Evolutionary conservation across 2,888 invertebrate species (phyloP), one percentile per base, ranked within the genome.

Genomic region (Polylopha cassiicola): DNA sequence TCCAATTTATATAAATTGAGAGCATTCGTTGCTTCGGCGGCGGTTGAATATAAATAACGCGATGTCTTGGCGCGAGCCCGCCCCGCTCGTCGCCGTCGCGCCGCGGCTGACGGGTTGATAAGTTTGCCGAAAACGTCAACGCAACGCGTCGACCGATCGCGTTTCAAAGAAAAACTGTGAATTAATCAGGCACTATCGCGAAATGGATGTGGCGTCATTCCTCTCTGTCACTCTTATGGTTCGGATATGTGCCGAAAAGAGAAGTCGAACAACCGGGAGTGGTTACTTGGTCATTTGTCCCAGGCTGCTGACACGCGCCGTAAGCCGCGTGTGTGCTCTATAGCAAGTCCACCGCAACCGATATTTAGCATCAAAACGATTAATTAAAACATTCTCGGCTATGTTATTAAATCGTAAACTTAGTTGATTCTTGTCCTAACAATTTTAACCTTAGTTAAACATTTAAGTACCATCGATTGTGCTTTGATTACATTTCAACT

Each of bases 91-190:
- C n/a, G n/a, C n/a, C n/a, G n/a, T n/a, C n/a, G 46, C 50, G 55
- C 61, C 58, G 57, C 37, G 64, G 59, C 56, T 57, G 65, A 62
- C 68, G 61, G 61, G 68, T 69, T 67, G 66, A 71, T 68, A 69
- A 66, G 63, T 73, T 72, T 62, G 61, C 66, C 67, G 58, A 75
- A 79, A 77, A 72, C 64, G 71, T 73, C 71, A 68, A 65, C 58
- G 54, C 64, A 61, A 63, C 60, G 64, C 68, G 64, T 60, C 64
- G 60, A 57, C 53, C 61, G 71, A 66, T 70, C 67, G 66, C 65
- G 66, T 72, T 77, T 70, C 73, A 74, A 71, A 71, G 72, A 81
- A 81, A 82, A 80, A 75, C 74, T 72, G 70, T 77, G 78, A 79
- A 79, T 80, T 79, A 78, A 81, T 77, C 74, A 78, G 66, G 58